Evolutionary conservation across 53 echinoderm and acorn worm species (phyloP), one percentile per base, ranked within the genome.

Genomic region (Stichopus horrens): DNA sequence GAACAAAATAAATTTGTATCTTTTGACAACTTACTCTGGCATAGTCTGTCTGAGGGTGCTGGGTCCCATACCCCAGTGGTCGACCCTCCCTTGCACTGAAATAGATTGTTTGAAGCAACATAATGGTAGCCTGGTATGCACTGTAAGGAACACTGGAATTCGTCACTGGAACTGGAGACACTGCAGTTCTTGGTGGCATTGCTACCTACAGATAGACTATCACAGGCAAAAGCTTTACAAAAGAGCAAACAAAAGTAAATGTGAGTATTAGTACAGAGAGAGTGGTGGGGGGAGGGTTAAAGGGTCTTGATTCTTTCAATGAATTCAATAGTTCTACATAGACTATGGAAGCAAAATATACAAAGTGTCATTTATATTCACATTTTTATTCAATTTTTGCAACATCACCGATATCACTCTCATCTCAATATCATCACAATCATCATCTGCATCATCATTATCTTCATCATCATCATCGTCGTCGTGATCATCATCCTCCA

Each of bases 151-250:
- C 85, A 85, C 67, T 66, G 85, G 63, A 85, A 85, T 23, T 10
- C 67, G 5, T 37, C 85, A 7, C 66, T 11, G 9, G n/a, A 18
- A 11, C 68, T 11, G 16, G 85, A 66, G 10, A 85, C 85, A 53
- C 85, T 85, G 58, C 85, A 85, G 67, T 63, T 85, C 65, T 16
- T 85, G 65, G 14, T 52, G 37, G 85, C 66, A 13, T 59, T 23
- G 8, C 66, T 52, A 9, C 51, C 67, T 5, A 85, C 23, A 13
- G 85, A 52, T n/a, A 85, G 19, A 85, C 67, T 85, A 0, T 85
- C n/a, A 85, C 85, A 85, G 5, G 85, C 85, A 85, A 85, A 9
- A 8, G 11, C 85, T 85, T n/a, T n/a, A n/a, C 58, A 59, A 52
- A 66, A 5, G 53, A 52, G 11, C 16, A 54, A 76, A 37, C 52